These are phyloP conservation scores for Lycaon pictus DNA, from an alignment of 2,113 vertebrate species.

Conservation along the genomic window DNA sequence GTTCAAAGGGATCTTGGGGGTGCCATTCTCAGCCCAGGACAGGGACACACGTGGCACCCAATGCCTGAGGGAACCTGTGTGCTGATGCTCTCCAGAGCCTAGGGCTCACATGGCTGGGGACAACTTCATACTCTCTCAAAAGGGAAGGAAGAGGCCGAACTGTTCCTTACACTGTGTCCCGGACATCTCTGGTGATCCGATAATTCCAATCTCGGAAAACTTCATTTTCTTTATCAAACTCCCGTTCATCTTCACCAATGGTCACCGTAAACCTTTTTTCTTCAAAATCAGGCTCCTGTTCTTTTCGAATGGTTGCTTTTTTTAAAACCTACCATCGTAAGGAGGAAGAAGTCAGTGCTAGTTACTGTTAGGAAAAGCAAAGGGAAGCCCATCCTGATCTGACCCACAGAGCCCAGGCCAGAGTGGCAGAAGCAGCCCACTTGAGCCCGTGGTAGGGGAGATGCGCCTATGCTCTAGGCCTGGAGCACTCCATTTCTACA, in stretches of 20 bases:
- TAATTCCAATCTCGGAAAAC: constrained; percentile 98
- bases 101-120: too few species aligned
- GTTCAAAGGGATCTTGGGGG: neutral
- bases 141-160: neutral
- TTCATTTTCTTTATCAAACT: constrained; percentile 99
- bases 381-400: neutral
- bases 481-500: too few species aligned
- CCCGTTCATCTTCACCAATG: constrained; percentile 97
- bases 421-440: too few species aligned
- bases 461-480: too few species aligned
- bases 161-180: constrained; percentile 90
- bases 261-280: constrained; percentile 98
- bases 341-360: neutral
- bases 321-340: constrained; percentile 92
- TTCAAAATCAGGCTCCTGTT: constrained; percentile 99
- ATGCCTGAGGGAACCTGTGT: neutral
- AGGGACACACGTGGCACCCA: neutral
- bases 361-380: neutral
- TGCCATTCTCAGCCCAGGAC: too few species aligned
- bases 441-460: neutral
- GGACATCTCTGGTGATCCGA: constrained; percentile 93
- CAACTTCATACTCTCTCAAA: neutral
- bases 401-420: neutral
- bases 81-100: neutral
- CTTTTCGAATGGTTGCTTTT: constrained; percentile 98